Base-by-base conservation (phyloP, 2,113 vertebrate species). In the Podiceps cristatus region DNA sequence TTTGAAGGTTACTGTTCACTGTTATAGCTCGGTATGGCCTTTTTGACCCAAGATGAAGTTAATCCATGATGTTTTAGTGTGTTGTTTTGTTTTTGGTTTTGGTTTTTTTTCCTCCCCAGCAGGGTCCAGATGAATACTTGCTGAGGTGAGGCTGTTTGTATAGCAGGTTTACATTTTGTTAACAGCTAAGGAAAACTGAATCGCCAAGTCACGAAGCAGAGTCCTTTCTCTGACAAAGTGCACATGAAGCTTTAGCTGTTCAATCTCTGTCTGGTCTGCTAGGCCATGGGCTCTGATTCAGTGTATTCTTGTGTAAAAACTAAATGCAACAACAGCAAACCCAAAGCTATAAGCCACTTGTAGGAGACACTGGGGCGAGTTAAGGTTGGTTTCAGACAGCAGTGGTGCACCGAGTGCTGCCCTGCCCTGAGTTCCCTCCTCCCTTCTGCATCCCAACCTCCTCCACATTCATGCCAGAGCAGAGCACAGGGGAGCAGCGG, bases 151-250 rank as follows among this genome's bases (percentile, higher is more conserved):
- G 42, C 56, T 87, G 33, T 88, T 94, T 25, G 68, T 45, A 7
- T 73, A 33, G 23, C 33, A 53, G 50, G 33, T 80, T 84, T 89
- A 55, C 6, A 1, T 84, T 93, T 67, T 33, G 10, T 74, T 93
- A 76, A 66, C 17, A 71, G 52, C 44, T 37, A 8, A 49, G 49
- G 31, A 69, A 71, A 76, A 35, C 19, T 59, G 52, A 79, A 40
- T 50, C 0, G 5, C 13, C 0, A 0, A 31, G 17, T 31, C 67
- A 59, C 0, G 1, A 69, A 55, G 55, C 59, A 56, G 55, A 76
- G 53, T 58, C 24, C 37, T 66, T 90, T 60, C 17, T 66, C 72
- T 7, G 7, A 4, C 31, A 35, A 85, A 67, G 37, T 0, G 0
- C 25, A 4, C 3, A 0, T 37, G 33, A 67, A 73, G 25, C 20